Base-by-base conservation (phyloP, 2,888 invertebrate genomes). In the Sphinx pinastri region DNA sequence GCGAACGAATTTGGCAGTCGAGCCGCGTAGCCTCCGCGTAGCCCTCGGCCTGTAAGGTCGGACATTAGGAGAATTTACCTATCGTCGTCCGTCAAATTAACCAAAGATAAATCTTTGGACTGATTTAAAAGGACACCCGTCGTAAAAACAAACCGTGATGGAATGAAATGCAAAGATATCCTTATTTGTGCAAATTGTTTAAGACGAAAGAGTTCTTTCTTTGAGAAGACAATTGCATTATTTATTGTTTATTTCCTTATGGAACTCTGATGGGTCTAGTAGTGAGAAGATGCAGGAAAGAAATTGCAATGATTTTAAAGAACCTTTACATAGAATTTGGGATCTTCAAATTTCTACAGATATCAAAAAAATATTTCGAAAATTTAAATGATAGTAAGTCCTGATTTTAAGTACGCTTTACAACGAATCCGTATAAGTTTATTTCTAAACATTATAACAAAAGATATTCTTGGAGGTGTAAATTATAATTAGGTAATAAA, bases 401-500 rank as follows among this genome's bases (percentile, higher is more conserved):
- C 38, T 38, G 38, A 38, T 38, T 38, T 38, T 38, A 38, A 38
- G 0, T 38, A 38, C 38, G 38, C 38, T 2, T 38, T 7, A 38
- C 3, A 38, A 38, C 8, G 8, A 38, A 38, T 38, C 38, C 38
- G 5, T 8, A 38, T 38, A 38, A 38, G 38, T 38, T 38, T 38
- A 8, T 38, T 38, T 38, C 25, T 54, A 5, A 52, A 25, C 0
- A n/a, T 19, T 31, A 60, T 38, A 19, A 63, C 16, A n/a, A 47
- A 47, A 16, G 16, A 12, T 19, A 19, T 66, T 49, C 19, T 31
- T 54, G 70, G 73, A 81, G 77, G 81, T 80, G 81, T 81, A 73
- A 83, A 82, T 76, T 85, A 84, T 25, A 25, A 25, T 92, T 89
- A 87, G 87, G 88, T 90, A 89, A 91, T 88, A 88, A 86, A 84